Evolutionary conservation across 2,888 invertebrate genomes (phyloP).

Genomic region (Beris chalybata): DNA sequence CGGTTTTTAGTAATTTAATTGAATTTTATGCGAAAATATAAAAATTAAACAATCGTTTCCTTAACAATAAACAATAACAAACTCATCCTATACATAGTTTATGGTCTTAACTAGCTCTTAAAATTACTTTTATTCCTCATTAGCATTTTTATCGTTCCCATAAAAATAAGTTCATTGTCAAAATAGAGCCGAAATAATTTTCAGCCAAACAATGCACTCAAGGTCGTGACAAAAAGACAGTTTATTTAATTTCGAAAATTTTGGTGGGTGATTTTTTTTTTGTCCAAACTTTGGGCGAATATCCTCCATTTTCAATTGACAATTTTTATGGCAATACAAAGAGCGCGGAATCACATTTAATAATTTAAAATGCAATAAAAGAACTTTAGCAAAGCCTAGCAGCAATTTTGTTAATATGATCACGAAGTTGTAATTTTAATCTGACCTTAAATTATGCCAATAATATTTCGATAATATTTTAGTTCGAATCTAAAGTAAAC

Average conservation of each 20-base stretch:
- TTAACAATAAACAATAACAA: conserved; percentile 16
- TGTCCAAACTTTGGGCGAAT: not conserved
- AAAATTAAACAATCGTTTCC: conserved; percentile 16
- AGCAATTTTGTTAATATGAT: no score
- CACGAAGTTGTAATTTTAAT: no score
- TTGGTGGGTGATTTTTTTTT: not conserved
- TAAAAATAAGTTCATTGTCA: conserved; percentile 27
- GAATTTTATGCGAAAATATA: no score
- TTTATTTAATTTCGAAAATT: not conserved
- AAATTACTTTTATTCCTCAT: conserved; percentile 17
- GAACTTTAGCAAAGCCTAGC: no score
- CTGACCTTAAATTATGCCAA: no score
- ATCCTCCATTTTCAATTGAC: conserved; percentile 4
- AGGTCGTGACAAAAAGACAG: conserved; percentile 8
- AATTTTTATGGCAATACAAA: no score
- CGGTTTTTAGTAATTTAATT: no score
- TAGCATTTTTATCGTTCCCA: conserved; percentile 23
- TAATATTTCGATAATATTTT: no score
- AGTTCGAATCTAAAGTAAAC: no score
- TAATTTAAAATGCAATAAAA: no score
- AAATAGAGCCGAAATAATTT: conserved; percentile 6
- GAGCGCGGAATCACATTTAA: no score
- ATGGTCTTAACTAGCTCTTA: conserved; percentile 9
- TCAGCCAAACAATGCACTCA: conserved; percentile 21
- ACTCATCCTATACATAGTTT: conserved; percentile 12